Percentiles rank a stretch among this genome's conserved stretches.
Evolutionary conservation across 2,888 invertebrate species (phyloP).

Genomic region (Tinea pellionella): DNA sequence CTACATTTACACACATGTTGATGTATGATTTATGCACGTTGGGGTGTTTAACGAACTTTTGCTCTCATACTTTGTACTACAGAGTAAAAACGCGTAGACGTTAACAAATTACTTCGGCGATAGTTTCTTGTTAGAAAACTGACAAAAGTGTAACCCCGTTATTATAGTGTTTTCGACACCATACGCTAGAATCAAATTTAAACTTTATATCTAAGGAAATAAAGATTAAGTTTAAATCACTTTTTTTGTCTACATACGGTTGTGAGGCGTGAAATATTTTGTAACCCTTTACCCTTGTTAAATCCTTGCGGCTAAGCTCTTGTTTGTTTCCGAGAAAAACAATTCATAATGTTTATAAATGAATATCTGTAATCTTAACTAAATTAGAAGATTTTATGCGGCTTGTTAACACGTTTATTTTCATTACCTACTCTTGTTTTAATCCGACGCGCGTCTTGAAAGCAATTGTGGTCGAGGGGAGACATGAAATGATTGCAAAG

Average conservation of each 20-base stretch:
- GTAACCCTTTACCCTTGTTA: constrained; percentile 1
- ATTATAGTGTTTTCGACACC: neutral
- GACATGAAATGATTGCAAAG: too few species aligned
- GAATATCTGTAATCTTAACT: too few species aligned
- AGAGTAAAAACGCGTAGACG: neutral
- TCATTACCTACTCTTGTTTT: too few species aligned
- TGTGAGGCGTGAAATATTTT: neutral
- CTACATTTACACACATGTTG: too few species aligned
- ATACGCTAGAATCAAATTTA: neutral
- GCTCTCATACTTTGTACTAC: neutral
- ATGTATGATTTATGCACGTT: too few species aligned
- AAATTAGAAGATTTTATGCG: too few species aligned
- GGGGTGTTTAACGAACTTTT: too few species aligned
- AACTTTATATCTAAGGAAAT: neutral
- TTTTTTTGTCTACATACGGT: neutral
- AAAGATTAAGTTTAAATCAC: neutral
- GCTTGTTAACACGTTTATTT: too few species aligned
- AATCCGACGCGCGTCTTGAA: too few species aligned
- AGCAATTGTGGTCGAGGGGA: too few species aligned
- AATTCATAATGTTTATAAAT: neutral
- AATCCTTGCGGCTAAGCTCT: neutral
- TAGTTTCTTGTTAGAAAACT: constrained; percentile 1
- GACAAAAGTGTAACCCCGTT: neutral
- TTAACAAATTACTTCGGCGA: neutral
- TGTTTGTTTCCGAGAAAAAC: neutral